Base-by-base conservation (phyloP, 37 sponge, comb jelly and placozoan genomes). In the Ianthella basta region DNA sequence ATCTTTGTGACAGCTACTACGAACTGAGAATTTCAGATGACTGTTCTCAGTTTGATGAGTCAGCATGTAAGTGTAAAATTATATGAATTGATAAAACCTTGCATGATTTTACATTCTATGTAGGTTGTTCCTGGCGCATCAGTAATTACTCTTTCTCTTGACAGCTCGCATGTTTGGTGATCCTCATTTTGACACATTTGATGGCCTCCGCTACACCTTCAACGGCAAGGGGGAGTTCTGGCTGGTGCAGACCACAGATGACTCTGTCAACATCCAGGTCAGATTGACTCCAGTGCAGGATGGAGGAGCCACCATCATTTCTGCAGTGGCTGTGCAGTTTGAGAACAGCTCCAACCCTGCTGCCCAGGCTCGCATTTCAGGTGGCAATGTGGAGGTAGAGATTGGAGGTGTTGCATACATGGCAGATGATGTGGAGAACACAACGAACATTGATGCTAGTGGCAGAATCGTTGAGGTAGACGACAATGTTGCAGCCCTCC, bases 171-270 rank as follows among this genome's bases (percentile, higher is more conserved):
- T 27, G 0, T 91, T 82, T 55, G 91, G 91, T 55, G 91, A 91
- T 38, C 91, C 91, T 25, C 91, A 91, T 59, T 87, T 91, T 77
- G 56, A 59, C 3, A 70, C 91, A 0, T 77, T 91, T 25, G 91
- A 91, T 83, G 86, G 80, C 21, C 34, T 20, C 2, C 66, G 57
- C n/a, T 91, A 82, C 81, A 91, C 91, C 24, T 91, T 91, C 82
- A 91, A 91, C 64, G 91, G 91, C 18, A 55, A 82, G 30, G 91
- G 91, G 19, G 91, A 91, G 41, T 91, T 82, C 59, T 15, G 59
- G 44, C 85, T 91, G 14, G 16, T 91, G 39, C 81, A 70, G 27
- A 74, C 91, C 18, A 32, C 79, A 0, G 73, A 29, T 15, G 80
- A 85, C 67, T 32, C 82, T 60, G 19, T 91, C n/a, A 55, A 56